Base-by-base conservation (phyloP, 2,888 invertebrate species). In the Aquatica leii region DNA sequence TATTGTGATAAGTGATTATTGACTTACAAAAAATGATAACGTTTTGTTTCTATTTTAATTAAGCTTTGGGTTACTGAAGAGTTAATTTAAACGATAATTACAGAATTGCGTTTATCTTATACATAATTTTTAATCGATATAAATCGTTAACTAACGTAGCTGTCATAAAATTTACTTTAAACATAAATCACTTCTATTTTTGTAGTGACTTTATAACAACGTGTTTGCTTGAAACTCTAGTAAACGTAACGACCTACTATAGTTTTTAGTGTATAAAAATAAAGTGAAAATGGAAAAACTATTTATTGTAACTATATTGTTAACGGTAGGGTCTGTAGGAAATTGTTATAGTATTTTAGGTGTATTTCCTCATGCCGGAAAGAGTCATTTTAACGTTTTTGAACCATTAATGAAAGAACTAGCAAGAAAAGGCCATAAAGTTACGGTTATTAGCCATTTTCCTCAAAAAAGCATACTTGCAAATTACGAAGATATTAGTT, bases 371-470 rank as follows among this genome's bases (percentile, higher is more conserved):
- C 89, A 90, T 72, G 82, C 85, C 8, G 90, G 90, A 1, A 89
- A 86, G 71, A 92, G 92, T 62, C 92, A 92, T 76, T 90, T 90
- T 71, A 82, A 87, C 21, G 87, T 88, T 21, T 89, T 87, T 72
- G 84, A 84, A 71, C 86, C 88, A 0, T 82, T 89, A 52, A 75
- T 91, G 52, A 83, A 82, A 51, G 88, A 85, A 70, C 76, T 92
- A 53, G 87, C 86, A 0, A 80, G 76, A 17, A 84, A 85, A 59
- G 91, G 90, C 0, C 90, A 92, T 72, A 84, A 88, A 63, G 77
- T 92, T 0, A 90, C 90, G 0, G 87, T 90, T 1, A 82, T 91
- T 43, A 89, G 90, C 6, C 85, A 87, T 73, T 90, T 87, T 65
- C 87, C 88, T 2, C 51, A 57, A 15, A 62, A 54, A 35, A 31